A percentile compares a stretch with the other conserved stretches of the same genome.
These are phyloP conservation scores for Passer domesticus DNA, from an alignment of 2,113 vertebrate genomes.

Conservation along the genomic window DNA sequence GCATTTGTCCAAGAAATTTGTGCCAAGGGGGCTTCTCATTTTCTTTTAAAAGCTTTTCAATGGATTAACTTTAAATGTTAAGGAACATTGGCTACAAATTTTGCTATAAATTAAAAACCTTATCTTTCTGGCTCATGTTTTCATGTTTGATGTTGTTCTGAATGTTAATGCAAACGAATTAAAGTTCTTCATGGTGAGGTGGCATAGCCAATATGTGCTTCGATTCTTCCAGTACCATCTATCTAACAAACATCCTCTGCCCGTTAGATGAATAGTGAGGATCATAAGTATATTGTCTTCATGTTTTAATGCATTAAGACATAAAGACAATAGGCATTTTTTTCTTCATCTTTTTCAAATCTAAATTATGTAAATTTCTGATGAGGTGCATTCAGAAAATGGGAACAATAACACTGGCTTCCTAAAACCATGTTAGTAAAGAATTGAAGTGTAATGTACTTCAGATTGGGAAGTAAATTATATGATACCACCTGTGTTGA, in stretches of 20 bases:
- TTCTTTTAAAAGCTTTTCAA: background rate
- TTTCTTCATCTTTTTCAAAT: background rate
- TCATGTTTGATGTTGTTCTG: background rate
- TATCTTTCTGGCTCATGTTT: background rate
- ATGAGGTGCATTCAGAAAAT: background rate
- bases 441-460: background rate
- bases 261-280: background rate
- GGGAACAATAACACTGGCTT: background rate
- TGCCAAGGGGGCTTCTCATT: background rate
- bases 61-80: background rate
- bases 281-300: background rate
- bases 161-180: background rate
- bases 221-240: background rate
- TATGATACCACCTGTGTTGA: background rate
- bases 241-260: background rate
- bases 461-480: background rate
- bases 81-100: fast-evolving
- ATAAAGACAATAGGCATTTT: background rate
- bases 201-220: background rate
- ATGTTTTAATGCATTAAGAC: background rate
- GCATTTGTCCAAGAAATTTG: background rate
- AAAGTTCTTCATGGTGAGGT: background rate
- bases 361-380: background rate
- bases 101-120: background rate
- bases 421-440: background rate